Base-by-base conservation (phyloP, 2,113 vertebrate species). In the Corythoichthys intestinalis region DNA sequence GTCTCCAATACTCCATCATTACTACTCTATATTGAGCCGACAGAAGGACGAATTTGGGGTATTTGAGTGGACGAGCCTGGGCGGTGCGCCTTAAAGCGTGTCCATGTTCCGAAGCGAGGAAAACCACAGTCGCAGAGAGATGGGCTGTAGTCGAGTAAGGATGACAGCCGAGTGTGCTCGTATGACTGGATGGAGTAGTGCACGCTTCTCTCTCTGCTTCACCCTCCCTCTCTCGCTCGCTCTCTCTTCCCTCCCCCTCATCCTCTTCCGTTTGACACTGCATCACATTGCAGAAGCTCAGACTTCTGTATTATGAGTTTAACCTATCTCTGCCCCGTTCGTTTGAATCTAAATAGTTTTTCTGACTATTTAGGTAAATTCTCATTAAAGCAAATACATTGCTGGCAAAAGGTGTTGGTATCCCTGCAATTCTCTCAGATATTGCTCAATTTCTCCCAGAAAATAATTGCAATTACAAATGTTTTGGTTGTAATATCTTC, bases 1-100 rank as follows among this genome's bases (percentile, higher is more conserved):
- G 96, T 89, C 92, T 92, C 96, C 96, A 98, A 2, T 94, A 94
- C 93, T 98, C 96, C 96, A 98, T 96, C 89, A 83, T 89, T 57
- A 52, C 76, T 59, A 46, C 73, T 35, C 12, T 44, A 38, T 63
- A 61, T 74, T 79, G 34, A 44, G 67, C 34, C n/a, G 35, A 9
- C n/a, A 44, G 66, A 12, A 12, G 47, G 12, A 37, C 14, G 56
- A 11, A 48, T 53, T 44, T 2, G 11, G 28, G 39, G 2, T 2
- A 50, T 39, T 13, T 2, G 34, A 49, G 63, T 53, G 9, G 52
- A 73, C 77, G 7, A 63, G 75, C 48, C 44, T 60, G 66, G 46
- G 73, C 54, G 37, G 61, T 15, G 1, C 44, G 4, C 39, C 20
- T 84, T 52, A 83, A 56, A 78, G 12, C 39, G 67, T 11, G 17